Percentiles rank a stretch among this genome's conserved stretches.
phyloP scores from a whole-genome alignment of 1,140 invertebrate genomes.

The Glossosoma conforme region DNA sequence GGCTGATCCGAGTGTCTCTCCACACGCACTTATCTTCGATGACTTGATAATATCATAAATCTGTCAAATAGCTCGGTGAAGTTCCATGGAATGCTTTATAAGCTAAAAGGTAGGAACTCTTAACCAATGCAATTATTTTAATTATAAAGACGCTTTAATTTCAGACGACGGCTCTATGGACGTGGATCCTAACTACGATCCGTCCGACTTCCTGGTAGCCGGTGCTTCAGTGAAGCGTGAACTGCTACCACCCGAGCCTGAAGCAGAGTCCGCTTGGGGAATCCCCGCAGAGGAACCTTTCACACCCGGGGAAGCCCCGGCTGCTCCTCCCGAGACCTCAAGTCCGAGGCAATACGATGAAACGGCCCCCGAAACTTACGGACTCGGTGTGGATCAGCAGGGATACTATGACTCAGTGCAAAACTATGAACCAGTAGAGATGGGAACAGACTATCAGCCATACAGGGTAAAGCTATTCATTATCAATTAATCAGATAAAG shows the following conservation, averaged over 20 bases:
- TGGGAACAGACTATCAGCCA: not conserved
- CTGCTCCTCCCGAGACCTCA: not conserved
- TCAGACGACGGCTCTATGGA: slow-evolving; percentile 66
- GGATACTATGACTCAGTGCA: slow-evolving; percentile 1
- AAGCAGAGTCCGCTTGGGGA: slow-evolving; percentile 3
- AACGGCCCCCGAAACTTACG: not conserved
- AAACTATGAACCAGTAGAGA: slow-evolving; percentile 5
- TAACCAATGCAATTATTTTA: too few relatives aligned
- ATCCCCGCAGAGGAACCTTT: not conserved
- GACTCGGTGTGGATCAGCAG: not conserved
- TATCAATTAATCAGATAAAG: too few relatives aligned
- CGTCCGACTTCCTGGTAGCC: slow-evolving; percentile 71
- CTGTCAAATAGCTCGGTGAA: too few relatives aligned
- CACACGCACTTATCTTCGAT: too few relatives aligned
- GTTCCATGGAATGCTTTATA: too few relatives aligned
- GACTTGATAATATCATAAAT: too few relatives aligned
- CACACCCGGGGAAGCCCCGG: not conserved
- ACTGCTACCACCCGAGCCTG: slow-evolving; percentile 16
- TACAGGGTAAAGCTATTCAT: slow-evolving; percentile 14
- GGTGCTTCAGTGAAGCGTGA: slow-evolving; percentile 27
- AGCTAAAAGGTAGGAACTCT: too few relatives aligned
- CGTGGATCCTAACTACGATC: slow-evolving; percentile 81
- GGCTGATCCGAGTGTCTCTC: too few relatives aligned
- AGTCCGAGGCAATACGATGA: not conserved
- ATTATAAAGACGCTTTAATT: too few relatives aligned